A percentile compares a stretch with the other conserved stretches of the same genome.
Conservation (phyloP, 2,113 vertebrate genomes). For the Equus quagga region DNA sequence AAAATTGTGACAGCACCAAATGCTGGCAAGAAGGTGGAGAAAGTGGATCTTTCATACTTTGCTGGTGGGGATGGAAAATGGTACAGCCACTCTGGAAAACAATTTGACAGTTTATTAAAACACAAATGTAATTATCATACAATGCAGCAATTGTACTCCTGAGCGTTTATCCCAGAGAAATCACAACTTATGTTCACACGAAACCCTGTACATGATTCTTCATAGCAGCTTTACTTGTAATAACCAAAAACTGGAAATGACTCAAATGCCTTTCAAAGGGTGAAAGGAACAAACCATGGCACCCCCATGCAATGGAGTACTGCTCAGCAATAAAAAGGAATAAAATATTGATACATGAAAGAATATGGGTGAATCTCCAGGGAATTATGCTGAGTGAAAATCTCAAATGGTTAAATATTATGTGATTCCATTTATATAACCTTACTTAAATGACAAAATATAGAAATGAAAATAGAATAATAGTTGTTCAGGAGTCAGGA, state of each 20-base stretch:
- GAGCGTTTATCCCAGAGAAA: background rate
- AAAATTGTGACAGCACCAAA: background rate
- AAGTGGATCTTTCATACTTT: background rate
- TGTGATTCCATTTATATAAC: background rate
- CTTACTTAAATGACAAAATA: background rate
- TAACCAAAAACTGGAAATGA: background rate
- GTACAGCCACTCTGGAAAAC: background rate
- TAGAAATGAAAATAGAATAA: background rate
- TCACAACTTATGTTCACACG: background rate
- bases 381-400: background rate
- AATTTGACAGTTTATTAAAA: background rate
- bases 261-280: background rate
- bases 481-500: background rate
- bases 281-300: background rate
- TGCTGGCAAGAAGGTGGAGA: background rate
- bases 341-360: background rate
- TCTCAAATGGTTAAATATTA: background rate
- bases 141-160: background rate
- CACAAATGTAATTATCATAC: background rate
- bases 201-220: background rate
- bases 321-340: background rate
- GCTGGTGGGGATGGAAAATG: background rate
- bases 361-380: background rate
- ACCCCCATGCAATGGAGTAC: background rate
- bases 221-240: background rate